Evolutionary conservation across 2,113 vertebrate species (phyloP).

Genomic region (Nannospalax galili): DNA sequence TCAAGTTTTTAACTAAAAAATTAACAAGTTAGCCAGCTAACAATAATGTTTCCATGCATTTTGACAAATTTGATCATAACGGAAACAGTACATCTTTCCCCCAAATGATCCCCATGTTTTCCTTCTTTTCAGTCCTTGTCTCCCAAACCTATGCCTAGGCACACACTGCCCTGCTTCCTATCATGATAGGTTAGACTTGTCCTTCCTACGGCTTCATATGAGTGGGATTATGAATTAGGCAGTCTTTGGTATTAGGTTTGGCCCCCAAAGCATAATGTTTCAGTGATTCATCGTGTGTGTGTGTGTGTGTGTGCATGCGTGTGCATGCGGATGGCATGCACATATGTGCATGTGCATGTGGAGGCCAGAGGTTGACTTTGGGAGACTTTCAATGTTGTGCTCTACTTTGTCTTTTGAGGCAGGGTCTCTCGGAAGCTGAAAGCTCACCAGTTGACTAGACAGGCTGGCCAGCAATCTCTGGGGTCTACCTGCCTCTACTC

Average conservation of each 20-base stretch:
- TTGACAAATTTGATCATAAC: not conserved
- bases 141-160: not conserved
- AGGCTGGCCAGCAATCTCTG: not conserved
- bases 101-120: not conserved
- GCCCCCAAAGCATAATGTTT: not conserved
- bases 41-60: slow-evolving; percentile 21
- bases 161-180: not conserved
- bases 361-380: not conserved
- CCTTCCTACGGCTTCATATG: not conserved
- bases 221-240: not conserved
- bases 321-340: not conserved
- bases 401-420: not conserved
- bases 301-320: not conserved
- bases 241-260: not conserved
- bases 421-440: not conserved
- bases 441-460: not conserved
- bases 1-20: slow-evolving; percentile 13
- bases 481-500: too few relatives aligned
- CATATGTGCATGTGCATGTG: not conserved
- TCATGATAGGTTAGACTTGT: not conserved
- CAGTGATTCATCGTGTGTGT: not conserved
- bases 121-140: not conserved
- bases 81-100: not conserved
- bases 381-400: not conserved
- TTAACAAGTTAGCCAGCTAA: not conserved